Evolutionary conservation across 2,113 vertebrate genomes (phyloP).

Genomic region (Chitala chitala): DNA sequence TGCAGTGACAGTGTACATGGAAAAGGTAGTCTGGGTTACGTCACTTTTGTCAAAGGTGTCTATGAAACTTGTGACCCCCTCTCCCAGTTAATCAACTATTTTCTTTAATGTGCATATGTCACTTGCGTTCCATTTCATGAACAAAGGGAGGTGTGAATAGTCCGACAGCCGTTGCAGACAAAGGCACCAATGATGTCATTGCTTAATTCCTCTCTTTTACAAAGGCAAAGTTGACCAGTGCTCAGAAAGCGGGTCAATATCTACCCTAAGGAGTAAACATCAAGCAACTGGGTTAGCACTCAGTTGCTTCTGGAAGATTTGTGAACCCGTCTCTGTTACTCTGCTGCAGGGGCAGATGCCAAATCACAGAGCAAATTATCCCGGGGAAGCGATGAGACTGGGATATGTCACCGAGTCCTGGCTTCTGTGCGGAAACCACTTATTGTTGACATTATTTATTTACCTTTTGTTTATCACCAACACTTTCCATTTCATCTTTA

Average conservation of each 20-base stretch:
- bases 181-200: not conserved
- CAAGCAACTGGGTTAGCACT: constrained; percentile 22
- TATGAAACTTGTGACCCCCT: no score
- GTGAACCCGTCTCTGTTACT: constrained; percentile 10
- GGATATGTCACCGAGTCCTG: not conserved
- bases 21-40: no score
- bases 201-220: not conserved
- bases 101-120: no score
- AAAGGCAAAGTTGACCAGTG: not conserved
- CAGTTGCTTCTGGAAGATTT: constrained; percentile 15
- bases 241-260: constrained; percentile 34
- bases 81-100: no score
- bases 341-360: constrained; percentile 20
- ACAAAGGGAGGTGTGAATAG: no score
- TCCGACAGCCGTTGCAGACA: not conserved
- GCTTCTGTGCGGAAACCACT: constrained; percentile 14
- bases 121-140: no score
- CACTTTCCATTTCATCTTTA: not conserved
- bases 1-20: no score
- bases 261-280: constrained; percentile 34
- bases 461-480: constrained; percentile 1
- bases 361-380: constrained; percentile 25
- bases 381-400: not conserved
- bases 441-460: constrained; percentile 15
- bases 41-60: no score